Percentiles rank a stretch among this genome's conserved stretches.
Conservation (phyloP, 2,113 vertebrate genomes). For the Anser brachyrhynchus region DNA sequence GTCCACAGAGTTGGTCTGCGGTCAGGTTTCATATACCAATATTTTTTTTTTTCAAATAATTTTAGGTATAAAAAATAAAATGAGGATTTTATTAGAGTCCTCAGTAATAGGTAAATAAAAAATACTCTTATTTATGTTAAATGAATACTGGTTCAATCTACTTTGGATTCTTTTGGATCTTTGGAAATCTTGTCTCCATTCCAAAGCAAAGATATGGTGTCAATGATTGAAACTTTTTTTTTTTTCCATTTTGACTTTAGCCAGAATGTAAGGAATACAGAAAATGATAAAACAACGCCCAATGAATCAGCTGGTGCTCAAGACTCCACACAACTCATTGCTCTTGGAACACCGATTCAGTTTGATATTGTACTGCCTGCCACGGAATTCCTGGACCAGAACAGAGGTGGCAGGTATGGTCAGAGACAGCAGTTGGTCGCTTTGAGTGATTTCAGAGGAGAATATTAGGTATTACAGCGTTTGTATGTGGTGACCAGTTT, state of each 20-base stretch:
- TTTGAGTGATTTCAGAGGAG: neutral
- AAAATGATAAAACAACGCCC: constrained; percentile 59
- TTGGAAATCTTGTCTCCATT: neutral
- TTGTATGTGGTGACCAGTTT: neutral
- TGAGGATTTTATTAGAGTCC: neutral
- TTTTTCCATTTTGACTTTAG: constrained; percentile 52
- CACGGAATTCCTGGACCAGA: constrained; percentile 93
- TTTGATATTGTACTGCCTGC: constrained; percentile 95
- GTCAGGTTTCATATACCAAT: neutral
- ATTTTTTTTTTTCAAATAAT: neutral
- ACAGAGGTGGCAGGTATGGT: constrained; percentile 86
- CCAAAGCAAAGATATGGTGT: neutral
- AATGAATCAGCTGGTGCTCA: constrained; percentile 62
- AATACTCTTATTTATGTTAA: neutral
- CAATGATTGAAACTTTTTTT: neutral
- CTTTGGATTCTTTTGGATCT: neutral
- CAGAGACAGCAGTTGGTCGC: neutral
- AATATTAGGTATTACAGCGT: neutral
- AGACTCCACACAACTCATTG: constrained; percentile 85
- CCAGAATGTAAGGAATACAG: constrained; percentile 62
- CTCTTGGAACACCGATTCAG: constrained; percentile 94
- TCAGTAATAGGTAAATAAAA: neutral
- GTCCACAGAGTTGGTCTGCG: neutral
- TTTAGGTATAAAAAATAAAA: neutral
- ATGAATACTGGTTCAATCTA: neutral